Percentiles rank a stretch among this genome's conserved stretches.
These are phyloP conservation scores for Carassius gibelio DNA, from an alignment of 2,113 vertebrate species.

Conservation along the genomic window DNA sequence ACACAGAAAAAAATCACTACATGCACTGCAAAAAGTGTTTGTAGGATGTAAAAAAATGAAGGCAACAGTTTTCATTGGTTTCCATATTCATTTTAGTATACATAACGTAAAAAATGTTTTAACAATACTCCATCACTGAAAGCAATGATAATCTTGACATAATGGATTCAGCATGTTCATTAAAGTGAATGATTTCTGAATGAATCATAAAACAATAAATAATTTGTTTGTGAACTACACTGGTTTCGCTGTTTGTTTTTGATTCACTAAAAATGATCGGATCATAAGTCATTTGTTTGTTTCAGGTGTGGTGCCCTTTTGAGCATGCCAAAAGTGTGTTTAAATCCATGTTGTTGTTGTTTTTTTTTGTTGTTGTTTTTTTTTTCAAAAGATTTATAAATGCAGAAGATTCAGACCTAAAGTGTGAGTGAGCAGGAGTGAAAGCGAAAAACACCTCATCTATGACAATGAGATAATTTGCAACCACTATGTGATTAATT, in stretches of 20 bases:
- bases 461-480: constrained; percentile 41
- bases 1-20: constrained; percentile 29
- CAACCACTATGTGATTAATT: not conserved
- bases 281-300: not conserved
- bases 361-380: not conserved
- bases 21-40: not conserved
- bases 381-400: constrained; percentile 38
- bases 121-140: not conserved
- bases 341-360: not conserved
- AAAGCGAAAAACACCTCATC: constrained; percentile 23
- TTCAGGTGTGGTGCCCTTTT: not conserved
- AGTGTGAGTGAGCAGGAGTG: constrained; percentile 6
- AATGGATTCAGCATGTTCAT: not conserved
- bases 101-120: not conserved
- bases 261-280: not conserved
- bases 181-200: not conserved
- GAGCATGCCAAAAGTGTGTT: not conserved
- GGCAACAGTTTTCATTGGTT: not conserved
- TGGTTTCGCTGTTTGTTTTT: not conserved
- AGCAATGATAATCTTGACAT: not conserved
- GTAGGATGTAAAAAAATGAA: not conserved
- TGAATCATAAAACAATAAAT: not conserved
- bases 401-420: constrained; percentile 9
- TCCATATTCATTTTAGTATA: not conserved
- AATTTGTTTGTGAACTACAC: not conserved